A percentile compares a stretch with the other conserved stretches of the same genome.
phyloP scores from a whole-genome alignment of 2,797 vertebrate species.

The Adrianichthys oophorus region DNA sequence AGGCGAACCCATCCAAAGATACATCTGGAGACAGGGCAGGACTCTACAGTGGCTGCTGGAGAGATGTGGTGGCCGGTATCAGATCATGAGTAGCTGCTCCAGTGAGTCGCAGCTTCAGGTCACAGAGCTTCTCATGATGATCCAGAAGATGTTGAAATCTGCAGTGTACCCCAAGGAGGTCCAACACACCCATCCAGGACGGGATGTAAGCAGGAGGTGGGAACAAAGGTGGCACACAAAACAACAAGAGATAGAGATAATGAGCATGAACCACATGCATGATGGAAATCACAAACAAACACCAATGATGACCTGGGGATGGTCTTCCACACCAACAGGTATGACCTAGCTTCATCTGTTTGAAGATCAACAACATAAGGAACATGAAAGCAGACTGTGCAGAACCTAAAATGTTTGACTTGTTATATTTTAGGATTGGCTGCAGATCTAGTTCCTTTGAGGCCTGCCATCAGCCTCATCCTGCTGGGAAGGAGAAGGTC shows the following conservation, averaged over 20 bases:
- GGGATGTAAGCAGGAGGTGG: background rate
- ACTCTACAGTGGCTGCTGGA: constrained; percentile 46
- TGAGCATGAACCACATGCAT: background rate
- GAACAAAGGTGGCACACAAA: background rate
- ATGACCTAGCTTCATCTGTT: background rate
- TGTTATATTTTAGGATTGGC: constrained; percentile 3
- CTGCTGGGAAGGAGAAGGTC: constrained; percentile 61
- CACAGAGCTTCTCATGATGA: constrained; percentile 30
- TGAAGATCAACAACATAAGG: background rate
- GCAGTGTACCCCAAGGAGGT: background rate
- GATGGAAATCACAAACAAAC: background rate
- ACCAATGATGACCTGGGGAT: background rate
- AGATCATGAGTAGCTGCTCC: constrained; percentile 19
- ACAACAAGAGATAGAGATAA: constrained; percentile 10
- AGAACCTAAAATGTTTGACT: background rate
- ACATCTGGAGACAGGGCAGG: constrained; percentile 22
- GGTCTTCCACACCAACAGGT: constrained; percentile 8
- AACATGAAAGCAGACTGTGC: background rate
- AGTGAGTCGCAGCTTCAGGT: background rate
- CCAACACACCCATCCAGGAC: constrained; percentile 14
- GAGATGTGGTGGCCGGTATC: constrained; percentile 49
- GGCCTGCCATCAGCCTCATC: constrained; percentile 32
- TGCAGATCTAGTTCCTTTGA: background rate
- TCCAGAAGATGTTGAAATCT: constrained; percentile 20
- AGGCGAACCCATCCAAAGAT: constrained; percentile 25